Evolutionary conservation across 2,113 vertebrate genomes (phyloP), one percentile per base, ranked within the genome.

Genomic region (Poecilia latipinna): DNA sequence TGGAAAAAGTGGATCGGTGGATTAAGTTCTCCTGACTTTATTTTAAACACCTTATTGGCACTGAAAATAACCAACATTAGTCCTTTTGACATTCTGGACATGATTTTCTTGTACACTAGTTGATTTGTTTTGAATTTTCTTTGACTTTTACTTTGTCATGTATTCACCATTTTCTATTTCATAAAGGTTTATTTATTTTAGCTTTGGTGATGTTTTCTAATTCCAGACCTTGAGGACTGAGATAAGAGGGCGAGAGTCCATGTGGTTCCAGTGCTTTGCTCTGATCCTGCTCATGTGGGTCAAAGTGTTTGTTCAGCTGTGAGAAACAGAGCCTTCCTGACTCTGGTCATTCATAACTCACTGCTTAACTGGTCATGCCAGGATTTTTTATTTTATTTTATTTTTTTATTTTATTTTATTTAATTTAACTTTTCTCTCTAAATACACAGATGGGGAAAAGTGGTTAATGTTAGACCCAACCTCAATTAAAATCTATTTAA

Each of bases 231-330:
- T 57, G 51, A 57, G 51, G 22, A 8, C 12, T 19, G 42, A 68
- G 72, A 71, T 63, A 63, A 42, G 70, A 54, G 70, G 12, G 28
- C 37, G 0, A 33, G 48, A 35, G 48, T 74, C 48, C 29, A 19
- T 78, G 74, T 63, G 75, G 74, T 61, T 24, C 1, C 39, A 79
- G 71, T n/a, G 79, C 61, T 82, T 73, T 64, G 70, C 54, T 76
- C 77, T 26, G 70, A 77, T 73, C 31, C 32, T 24, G 72, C 32
- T 72, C 42, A 22, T 48, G 57, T 72, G 61, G 67, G 61, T 63
- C 17, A 29, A 7, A 17, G 11, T 63, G 61, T 57, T 57, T 57
- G 51, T n/a, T 57, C 51, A 57, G 51, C 51, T 57, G 51, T n/a
- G 51, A 48, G 44, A 48, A 44, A 44, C 35, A 11, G 15, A 44